phyloP scores from a whole-genome alignment of 2,113 vertebrate genomes.

The Myiozetetes cayanensis region DNA sequence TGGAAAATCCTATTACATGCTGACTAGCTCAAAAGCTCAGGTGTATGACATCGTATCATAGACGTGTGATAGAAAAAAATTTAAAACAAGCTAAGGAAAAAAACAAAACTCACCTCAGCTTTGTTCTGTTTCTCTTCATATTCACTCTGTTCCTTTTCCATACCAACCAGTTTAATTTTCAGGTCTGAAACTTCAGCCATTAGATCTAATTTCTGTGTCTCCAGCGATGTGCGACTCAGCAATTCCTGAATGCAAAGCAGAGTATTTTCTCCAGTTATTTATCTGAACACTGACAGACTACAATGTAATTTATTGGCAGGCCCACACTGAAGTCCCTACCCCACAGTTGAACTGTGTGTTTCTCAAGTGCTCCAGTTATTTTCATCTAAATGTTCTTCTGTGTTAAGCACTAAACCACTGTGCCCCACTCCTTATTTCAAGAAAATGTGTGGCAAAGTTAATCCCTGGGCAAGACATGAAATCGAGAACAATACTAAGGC shows the following conservation, averaged over 20 bases:
- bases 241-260: constrained; percentile 81
- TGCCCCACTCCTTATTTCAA: neutral
- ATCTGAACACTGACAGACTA: neutral
- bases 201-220: constrained; percentile 92
- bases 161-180: constrained; percentile 90
- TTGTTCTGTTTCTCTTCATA: constrained; percentile 90
- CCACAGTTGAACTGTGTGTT: neutral
- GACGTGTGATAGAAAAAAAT: neutral
- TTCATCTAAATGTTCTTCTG: neutral
- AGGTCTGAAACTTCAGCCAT: constrained; percentile 94
- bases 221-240: constrained; percentile 88
- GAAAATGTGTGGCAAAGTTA: neutral
- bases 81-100: neutral
- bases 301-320: neutral
- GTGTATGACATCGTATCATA: neutral
- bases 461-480: neutral
- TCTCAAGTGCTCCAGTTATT: neutral
- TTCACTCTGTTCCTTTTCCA: constrained; percentile 90
- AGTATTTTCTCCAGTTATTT: neutral
- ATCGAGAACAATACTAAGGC: neutral
- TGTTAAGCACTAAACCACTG: neutral
- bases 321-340: neutral
- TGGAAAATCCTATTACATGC: rapidly evolving
- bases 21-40: neutral
- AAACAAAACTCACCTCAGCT: constrained; percentile 84